A percentile compares a stretch with the other conserved stretches of the same genome.
Evolutionary conservation across 1,140 invertebrate genomes (phyloP).

Genomic region (Andricus grossulariae): DNA sequence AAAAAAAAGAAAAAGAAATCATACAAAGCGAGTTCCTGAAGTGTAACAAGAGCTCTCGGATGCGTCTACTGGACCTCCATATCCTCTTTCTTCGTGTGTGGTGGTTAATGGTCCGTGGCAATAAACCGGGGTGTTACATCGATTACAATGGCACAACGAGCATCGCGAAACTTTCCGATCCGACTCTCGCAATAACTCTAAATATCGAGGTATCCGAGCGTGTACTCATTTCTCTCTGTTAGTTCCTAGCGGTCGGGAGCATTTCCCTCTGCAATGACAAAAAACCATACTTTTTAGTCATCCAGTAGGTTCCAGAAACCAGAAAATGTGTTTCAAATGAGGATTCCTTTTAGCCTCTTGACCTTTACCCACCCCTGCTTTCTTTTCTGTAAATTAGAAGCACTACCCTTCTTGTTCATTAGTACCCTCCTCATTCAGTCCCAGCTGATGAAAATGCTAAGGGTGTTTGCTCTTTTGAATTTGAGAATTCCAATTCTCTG

Average conservation of each 20-base stretch:
- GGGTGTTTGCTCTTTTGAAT: too few species aligned
- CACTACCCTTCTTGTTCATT: too few species aligned
- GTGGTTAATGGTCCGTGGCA: conserved; percentile 45
- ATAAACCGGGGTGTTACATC: conserved; percentile 51
- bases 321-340: too few species aligned
- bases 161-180: conserved; percentile 40
- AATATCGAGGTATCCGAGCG: conserved; percentile 48
- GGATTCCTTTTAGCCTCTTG: too few species aligned
- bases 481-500: too few species aligned
- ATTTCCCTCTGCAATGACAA: neutral
- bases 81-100: neutral
- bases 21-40: neutral
- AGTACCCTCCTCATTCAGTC: too few species aligned
- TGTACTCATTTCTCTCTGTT: conserved; percentile 43
- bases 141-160: conserved; percentile 43
- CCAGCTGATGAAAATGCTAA: too few species aligned
- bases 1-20: neutral
- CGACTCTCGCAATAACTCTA: conserved; percentile 48
- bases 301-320: too few species aligned
- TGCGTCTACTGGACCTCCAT: neutral
- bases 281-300: neutral
- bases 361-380: too few species aligned
- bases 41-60: neutral
- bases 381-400: too few species aligned
- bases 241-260: conserved; percentile 20